A percentile compares a stretch with the other conserved stretches of the same genome.
Evolutionary conservation across 1,140 invertebrate species (phyloP).

Genomic region (Asbolus verrucosus): DNA sequence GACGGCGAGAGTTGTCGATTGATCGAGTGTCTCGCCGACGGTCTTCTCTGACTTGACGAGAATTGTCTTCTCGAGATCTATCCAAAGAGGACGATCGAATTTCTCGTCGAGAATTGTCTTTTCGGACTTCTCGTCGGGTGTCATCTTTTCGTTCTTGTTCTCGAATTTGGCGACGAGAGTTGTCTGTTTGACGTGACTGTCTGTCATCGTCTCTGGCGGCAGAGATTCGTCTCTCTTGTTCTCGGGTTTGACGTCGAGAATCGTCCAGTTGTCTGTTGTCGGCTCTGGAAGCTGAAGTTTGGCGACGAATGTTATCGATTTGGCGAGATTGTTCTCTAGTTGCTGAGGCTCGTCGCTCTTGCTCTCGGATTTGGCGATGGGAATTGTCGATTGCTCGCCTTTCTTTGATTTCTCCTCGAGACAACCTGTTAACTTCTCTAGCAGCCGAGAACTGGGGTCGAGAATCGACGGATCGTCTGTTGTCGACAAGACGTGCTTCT

Average conservation of each 20-base stretch:
- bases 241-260: background rate
- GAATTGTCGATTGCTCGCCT: slow-evolving; percentile 10
- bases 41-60: too few relatives aligned
- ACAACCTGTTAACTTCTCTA: background rate
- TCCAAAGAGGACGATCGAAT: background rate
- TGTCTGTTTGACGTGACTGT: background rate
- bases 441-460: background rate
- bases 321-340: background rate
- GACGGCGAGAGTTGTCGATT: slow-evolving; percentile 2
- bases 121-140: background rate
- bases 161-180: too few relatives aligned
- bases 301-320: background rate
- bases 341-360: background rate
- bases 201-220: too few relatives aligned
- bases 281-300: too few relatives aligned
- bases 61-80: too few relatives aligned
- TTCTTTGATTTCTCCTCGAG: background rate
- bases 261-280: background rate
- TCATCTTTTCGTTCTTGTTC: background rate
- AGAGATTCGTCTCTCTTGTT: background rate
- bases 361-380: background rate
- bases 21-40: background rate
- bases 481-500: too few relatives aligned
- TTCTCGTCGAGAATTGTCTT: background rate
- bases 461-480: too few relatives aligned